Base-by-base conservation (phyloP, 37 sponge, comb jelly and placozoan genomes). In the Ianthella basta region DNA sequence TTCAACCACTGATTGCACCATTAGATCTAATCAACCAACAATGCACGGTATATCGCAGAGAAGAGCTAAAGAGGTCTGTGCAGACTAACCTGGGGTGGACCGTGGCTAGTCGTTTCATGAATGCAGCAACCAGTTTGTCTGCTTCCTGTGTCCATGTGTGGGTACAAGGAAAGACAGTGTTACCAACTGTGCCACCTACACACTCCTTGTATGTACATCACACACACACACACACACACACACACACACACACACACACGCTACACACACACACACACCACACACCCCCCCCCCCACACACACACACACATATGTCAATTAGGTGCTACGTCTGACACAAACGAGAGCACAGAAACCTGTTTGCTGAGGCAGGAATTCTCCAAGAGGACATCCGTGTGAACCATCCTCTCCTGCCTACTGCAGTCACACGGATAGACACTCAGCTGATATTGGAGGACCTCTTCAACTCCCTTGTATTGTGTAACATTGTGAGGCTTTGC, bases 391-490 rank as follows among this genome's bases (percentile, higher is more conserved):
- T 75, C 78, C 16, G 37, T 16, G 15, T 3, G 53, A 13, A 75
- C 2, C 21, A 75, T 75, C 25, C 83, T 78, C 32, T 68, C 64
- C 54, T 86, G 86, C 66, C 64, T 63, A 0, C 84, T 87, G 60
- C 78, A 64, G 35, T 91, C 91, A 24, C 36, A 18, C 3, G 91
- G 91, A 35, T 80, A 83, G 16, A 91, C 91, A 10, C 10, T 4
- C 0, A 30, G 16, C 80, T 54, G 54, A 44, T 8, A 8, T 3
- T 3, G 6, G 12, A 40, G 24, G 37, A 85, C 89, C 64, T 89
- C 70, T 40, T 80, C 59, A n/a, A 85, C 75, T 18, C 89, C 89
- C 18, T 27, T 56, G 82, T 83, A 89, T 4, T 0, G 12, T 16
- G 59, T 85, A 34, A 89, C 60, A 6, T 79, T 39, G 55, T 74